Evolutionary conservation across 2,113 vertebrate species (phyloP), one percentile per base, ranked within the genome.

Genomic region (Camelus bactrianus): DNA sequence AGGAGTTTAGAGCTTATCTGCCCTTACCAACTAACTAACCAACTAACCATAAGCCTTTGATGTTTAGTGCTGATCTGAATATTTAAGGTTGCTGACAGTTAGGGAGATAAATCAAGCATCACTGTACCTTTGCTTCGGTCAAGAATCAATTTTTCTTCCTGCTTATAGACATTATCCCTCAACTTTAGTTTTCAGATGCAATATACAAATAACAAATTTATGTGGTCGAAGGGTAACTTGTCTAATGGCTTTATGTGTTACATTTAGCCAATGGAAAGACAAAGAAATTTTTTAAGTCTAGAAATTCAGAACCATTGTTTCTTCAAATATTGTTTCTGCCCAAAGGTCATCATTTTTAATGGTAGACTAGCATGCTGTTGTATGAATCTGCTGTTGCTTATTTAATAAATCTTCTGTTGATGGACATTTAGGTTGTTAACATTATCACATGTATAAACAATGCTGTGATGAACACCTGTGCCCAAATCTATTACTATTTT

Each of bases 401-500:
- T 79, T 84, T 81, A 89, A 54, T 91, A 79, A 91, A 35, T 76
- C 35, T 10, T 85, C 26, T 56, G 17, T 20, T 56, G 85, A 20
- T 76, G 56, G 35, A 42, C 30, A 11, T 72, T 83, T 22, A 73
- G 22, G 30, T 56, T 56, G 75, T 88, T 85, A 81, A 75, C 69
- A 79, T 94, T 79, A 48, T 85, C 50, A 58, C 56, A 73, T 73
- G 15, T 70, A 9, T 67, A 89, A 81, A 83, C 32, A 48, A 24
- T 56, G 28, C 56, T 75, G 1, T 69, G 28, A 65, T 93, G 76
- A 62, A 87, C 46, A 91, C 81, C 82, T 76, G 90, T 82, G 50
- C 16, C 38, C 79, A 92, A 62, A 95, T 86, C 38, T 64, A 69
- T 69, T 62, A 82, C 92, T 92, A 81, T 38, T 97, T 65, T 38